Percentiles rank a stretch among this genome's conserved stretches.
These are phyloP conservation scores for Anoplophora glabripennis DNA, from an alignment of 1,140 invertebrate species.

Conservation along the genomic window DNA sequence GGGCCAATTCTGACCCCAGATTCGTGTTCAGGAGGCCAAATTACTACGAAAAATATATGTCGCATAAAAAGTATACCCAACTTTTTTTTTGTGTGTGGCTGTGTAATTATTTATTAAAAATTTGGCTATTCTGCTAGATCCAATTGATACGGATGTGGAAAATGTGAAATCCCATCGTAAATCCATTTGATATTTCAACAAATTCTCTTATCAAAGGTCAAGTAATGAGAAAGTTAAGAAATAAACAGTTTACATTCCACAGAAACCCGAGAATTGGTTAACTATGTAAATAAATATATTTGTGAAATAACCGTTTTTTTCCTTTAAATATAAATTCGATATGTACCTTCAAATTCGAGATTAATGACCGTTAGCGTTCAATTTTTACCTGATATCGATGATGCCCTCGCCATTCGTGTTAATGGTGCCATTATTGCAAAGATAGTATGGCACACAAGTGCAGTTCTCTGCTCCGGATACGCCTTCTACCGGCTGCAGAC, in stretches of 20 bases:
- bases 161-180: no score
- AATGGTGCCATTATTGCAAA: constrained; percentile 60
- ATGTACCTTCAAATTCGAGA: background rate
- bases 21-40: no score
- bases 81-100: no score
- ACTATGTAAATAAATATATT: background rate
- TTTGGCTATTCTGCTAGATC: no score
- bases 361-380: background rate
- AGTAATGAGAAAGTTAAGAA: background rate
- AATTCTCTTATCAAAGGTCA: no score
- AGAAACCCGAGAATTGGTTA: background rate
- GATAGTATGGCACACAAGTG: constrained; percentile 65
- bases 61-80: no score
- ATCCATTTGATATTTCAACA: no score
- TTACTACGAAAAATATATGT: no score
- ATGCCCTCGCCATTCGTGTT: constrained; percentile 68
- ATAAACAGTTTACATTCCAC: background rate
- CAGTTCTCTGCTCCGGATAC: constrained; percentile 40
- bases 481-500: constrained; percentile 5
- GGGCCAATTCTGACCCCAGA: no score
- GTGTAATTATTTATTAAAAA: no score
- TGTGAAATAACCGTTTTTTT: background rate
- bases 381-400: constrained; percentile 67
- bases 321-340: background rate
- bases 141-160: no score